Percentiles rank a stretch among this genome's conserved stretches.
phyloP scores from a whole-genome alignment of 2,113 vertebrate genomes.

The Chloroceryle aenea region DNA sequence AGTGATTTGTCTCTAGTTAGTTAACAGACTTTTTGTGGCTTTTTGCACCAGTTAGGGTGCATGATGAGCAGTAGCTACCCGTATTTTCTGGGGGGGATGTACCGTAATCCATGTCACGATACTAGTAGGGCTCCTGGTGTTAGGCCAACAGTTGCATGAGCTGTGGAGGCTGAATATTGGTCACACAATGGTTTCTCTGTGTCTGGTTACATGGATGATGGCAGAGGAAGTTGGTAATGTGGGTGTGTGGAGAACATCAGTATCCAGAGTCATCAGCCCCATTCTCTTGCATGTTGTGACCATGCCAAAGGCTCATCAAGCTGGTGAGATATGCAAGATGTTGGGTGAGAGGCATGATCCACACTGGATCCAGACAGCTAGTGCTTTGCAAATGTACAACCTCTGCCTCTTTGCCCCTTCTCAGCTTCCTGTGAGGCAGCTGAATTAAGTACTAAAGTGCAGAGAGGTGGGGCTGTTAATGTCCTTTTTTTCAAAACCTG shows the following conservation, averaged over 20 bases:
- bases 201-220: background rate
- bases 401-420: background rate
- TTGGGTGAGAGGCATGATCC: background rate
- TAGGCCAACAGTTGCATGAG: background rate
- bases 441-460: background rate
- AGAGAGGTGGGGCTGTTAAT: background rate
- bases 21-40: background rate
- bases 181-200: background rate
- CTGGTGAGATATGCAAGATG: background rate
- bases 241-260: background rate
- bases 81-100: rapidly evolving
- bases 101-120: background rate
- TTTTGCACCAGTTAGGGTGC: background rate
- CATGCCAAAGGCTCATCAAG: background rate
- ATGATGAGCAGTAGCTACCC: background rate
- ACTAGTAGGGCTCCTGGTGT: background rate
- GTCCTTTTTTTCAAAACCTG: background rate
- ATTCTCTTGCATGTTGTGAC: background rate
- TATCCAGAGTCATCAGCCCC: background rate
- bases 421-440: background rate
- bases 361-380: background rate
- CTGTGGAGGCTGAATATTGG: background rate
- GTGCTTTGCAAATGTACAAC: background rate
- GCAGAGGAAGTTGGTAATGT: background rate
- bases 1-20: background rate